These are phyloP conservation scores for Torymus texanus DNA, from an alignment of 2,888 invertebrate species.

Conservation along the genomic window DNA sequence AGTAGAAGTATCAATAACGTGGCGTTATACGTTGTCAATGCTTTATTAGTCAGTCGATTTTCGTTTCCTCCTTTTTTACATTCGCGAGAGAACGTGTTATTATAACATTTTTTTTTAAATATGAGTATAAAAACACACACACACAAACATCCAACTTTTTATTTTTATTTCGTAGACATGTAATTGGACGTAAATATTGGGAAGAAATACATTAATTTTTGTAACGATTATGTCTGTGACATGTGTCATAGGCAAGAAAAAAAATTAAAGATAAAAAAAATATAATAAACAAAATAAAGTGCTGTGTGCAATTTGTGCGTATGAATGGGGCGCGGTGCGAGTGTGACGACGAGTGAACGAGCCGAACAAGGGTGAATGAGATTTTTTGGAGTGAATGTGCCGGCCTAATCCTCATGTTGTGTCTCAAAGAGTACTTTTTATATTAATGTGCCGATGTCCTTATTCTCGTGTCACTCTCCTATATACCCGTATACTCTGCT, in stretches of 20 bases:
- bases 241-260: conserved; percentile 29
- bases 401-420: conserved; percentile 73
- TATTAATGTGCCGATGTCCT: conserved; percentile 72
- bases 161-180: conserved; percentile 27
- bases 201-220: conserved; percentile 48
- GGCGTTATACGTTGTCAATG: conserved; percentile 44
- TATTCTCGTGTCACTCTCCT: conserved; percentile 57
- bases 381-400: conserved; percentile 63
- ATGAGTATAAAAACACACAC: too few species aligned
- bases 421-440: conserved; percentile 74
- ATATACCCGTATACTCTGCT: conserved; percentile 40
- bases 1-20: conserved; percentile 19
- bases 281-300: conserved; percentile 32
- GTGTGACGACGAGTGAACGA: conserved; percentile 11
- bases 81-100: conserved; percentile 16
- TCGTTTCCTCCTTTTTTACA: conserved; percentile 39
- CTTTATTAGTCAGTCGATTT: conserved; percentile 49
- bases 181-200: conserved; percentile 39
- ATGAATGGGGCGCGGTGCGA: conserved; percentile 18
- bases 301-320: conserved; percentile 47
- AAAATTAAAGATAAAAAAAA: too few species aligned
- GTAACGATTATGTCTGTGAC: conserved; percentile 49
- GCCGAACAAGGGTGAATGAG: background rate
- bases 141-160: background rate
- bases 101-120: conserved; percentile 12